A percentile compares a stretch with the other conserved stretches of the same genome.
Evolutionary conservation across 2,113 vertebrate species (phyloP).

Genomic region (Bungarus multicinctus): DNA sequence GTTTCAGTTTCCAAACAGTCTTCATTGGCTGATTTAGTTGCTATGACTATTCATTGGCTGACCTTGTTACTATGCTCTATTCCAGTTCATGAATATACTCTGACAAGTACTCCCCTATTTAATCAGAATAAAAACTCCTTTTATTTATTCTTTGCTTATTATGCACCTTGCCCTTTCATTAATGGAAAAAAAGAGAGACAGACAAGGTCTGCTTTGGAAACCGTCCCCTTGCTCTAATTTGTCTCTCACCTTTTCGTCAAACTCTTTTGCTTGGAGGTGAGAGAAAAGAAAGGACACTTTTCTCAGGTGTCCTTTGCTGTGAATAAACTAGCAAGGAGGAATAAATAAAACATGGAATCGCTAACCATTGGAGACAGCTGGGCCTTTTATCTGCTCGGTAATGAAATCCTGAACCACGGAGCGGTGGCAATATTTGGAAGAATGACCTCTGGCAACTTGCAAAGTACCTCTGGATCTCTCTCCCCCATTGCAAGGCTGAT

Average conservation of each 20-base stretch:
- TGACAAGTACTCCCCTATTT: background rate
- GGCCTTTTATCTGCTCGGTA: slow-evolving; percentile 48
- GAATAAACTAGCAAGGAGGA: slow-evolving; percentile 44
- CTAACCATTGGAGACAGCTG: slow-evolving; percentile 46
- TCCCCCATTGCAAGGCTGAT: background rate
- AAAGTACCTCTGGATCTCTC: background rate
- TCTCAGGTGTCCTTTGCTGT: slow-evolving; percentile 38
- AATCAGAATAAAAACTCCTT: background rate
- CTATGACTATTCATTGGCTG: no score
- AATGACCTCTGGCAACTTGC: slow-evolving; percentile 32
- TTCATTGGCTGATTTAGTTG: no score
- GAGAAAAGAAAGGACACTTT: slow-evolving; percentile 17
- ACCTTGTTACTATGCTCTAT: no score
- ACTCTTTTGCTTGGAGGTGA: slow-evolving; percentile 38
- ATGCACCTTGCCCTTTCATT: background rate
- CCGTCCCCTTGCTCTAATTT: background rate
- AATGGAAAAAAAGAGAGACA: no score
- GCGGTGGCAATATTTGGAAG: slow-evolving; percentile 30
- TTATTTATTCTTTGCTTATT: background rate
- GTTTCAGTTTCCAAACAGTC: no score
- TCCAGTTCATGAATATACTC: no score
- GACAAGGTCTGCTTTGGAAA: background rate
- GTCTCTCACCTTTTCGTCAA: background rate
- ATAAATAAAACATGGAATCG: slow-evolving; percentile 61
- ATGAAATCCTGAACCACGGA: slow-evolving; percentile 49